Evolutionary conservation across 2,888 invertebrate genomes (phyloP), one percentile per base, ranked within the genome.

Genomic region (Chaetoderma sp.): DNA sequence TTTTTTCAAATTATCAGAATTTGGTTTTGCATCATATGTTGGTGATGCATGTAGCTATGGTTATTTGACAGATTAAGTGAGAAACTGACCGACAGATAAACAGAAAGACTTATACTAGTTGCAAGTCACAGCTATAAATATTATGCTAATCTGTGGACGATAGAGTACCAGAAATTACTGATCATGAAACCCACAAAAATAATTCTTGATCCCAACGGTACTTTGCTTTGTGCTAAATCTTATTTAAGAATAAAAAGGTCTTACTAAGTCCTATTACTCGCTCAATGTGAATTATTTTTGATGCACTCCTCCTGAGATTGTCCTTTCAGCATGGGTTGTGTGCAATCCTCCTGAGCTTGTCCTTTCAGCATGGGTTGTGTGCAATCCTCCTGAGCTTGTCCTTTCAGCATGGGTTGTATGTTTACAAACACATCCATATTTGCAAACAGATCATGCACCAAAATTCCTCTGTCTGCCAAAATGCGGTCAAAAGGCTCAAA

Each of bases 251-350:
- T 73, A 60, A 65, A 21, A 42, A 72, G 13, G 33, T 50, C 44
- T 70, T 72, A 1, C 47, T 30, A 13, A 71, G 47, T n/a, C 65
- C 68, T 30, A 70, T 72, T 4, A 72, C 63, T 28, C 70, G 44
- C 54, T 70, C 68, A 27, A 70, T 54, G 47, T 72, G 50, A 33
- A 63, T 30, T 13, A 58, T 8, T 33, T 59, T 59, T 10, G 58
- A 59, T 5, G 61, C 54, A 10, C 60, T 39, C 25, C 65, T 18
- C 23, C 65, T 27, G 39, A n/a, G n/a, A n/a, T n/a, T n/a, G n/a
- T n/a, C n/a, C n/a, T n/a, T 65, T 61, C 5, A 49, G 8, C 8
- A 65, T 44, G 6, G 62, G 56, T 13, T 28, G 42, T 16, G 5
- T 47, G 36, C 47, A 30, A 2, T 65, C 65, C 33, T 61, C 18